Conservation (phyloP, 2,113 vertebrate genomes). For the Calyptommatus sinebrachiatus region DNA sequence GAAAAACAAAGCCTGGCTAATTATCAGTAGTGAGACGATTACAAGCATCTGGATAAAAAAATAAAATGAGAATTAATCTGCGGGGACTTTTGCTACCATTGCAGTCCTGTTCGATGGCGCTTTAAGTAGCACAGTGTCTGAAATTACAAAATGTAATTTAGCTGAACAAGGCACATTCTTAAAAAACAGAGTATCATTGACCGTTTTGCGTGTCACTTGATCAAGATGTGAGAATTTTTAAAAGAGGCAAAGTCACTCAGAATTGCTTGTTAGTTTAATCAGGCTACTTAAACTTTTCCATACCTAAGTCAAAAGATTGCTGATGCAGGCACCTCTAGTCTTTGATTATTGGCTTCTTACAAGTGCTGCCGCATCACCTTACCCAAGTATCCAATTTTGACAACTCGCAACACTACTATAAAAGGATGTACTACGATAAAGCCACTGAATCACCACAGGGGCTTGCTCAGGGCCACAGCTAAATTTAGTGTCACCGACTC, state of each 20-base stretch:
- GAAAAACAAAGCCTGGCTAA: background rate
- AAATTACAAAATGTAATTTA: too few species aligned
- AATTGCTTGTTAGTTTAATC: slow-evolving; percentile 14
- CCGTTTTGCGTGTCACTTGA: background rate
- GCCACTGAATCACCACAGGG: too few species aligned
- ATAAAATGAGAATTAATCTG: background rate
- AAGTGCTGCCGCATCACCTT: background rate
- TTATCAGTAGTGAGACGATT: background rate
- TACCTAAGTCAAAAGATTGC: background rate
- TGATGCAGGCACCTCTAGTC: background rate
- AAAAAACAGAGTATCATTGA: background rate
- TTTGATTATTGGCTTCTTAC: background rate
- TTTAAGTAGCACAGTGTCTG: too few species aligned
- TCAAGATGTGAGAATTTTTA: background rate
- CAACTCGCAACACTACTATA: too few species aligned
- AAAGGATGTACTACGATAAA: too few species aligned
- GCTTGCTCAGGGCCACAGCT: too few species aligned
- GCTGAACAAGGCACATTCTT: background rate
- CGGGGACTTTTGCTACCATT: too few species aligned
- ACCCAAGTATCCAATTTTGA: background rate
- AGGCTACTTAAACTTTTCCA: slow-evolving; percentile 13
- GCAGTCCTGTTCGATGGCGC: background rate
- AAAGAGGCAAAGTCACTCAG: slow-evolving; percentile 13
- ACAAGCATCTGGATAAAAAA: background rate
- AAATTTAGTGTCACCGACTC: too few species aligned